Conservation (phyloP, 1,140 invertebrate species). For the Drosophila persimilis region DNA sequence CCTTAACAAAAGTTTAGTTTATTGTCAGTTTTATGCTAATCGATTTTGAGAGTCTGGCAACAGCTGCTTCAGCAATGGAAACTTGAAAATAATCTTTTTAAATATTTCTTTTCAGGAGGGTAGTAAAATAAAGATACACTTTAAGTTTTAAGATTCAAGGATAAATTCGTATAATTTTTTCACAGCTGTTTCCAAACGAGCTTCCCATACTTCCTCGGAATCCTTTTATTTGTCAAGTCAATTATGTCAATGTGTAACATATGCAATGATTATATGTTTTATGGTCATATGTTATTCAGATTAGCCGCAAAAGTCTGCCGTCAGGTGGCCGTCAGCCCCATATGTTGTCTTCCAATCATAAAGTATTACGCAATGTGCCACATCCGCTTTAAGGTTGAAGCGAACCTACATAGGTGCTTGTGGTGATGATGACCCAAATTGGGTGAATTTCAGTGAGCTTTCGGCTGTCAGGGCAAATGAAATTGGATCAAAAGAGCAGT, state of each 20-base stretch:
- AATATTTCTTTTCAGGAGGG: not conserved
- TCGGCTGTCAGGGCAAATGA: constrained; percentile 48
- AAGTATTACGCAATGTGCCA: constrained; percentile 40
- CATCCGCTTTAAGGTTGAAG: not conserved
- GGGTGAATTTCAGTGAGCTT: constrained; percentile 40
- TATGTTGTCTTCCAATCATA: constrained; percentile 28
- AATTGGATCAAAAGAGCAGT: constrained; percentile 70
- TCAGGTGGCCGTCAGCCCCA: constrained; percentile 40
- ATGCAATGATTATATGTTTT: not conserved
- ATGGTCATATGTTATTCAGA: constrained; percentile 25
- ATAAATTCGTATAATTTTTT: not conserved
- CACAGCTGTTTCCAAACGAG: constrained; percentile 1
- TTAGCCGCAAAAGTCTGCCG: constrained; percentile 53
- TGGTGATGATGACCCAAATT: constrained; percentile 35
- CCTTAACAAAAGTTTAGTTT: constrained; percentile 38
- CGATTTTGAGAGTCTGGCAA: constrained; percentile 23
- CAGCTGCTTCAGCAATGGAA: constrained; percentile 11
- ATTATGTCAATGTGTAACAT: constrained; percentile 58
- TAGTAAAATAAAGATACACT: too few species aligned
- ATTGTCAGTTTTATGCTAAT: constrained; percentile 46
- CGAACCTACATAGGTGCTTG: not conserved
- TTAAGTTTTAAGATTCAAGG: too few species aligned
- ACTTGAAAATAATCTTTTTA: constrained; percentile 7
- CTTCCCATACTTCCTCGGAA: constrained; percentile 7
- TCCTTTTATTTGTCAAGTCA: constrained; percentile 38